phyloP scores from a whole-genome alignment of 2,888 invertebrate genomes.

The Lymantria dispar region DNA sequence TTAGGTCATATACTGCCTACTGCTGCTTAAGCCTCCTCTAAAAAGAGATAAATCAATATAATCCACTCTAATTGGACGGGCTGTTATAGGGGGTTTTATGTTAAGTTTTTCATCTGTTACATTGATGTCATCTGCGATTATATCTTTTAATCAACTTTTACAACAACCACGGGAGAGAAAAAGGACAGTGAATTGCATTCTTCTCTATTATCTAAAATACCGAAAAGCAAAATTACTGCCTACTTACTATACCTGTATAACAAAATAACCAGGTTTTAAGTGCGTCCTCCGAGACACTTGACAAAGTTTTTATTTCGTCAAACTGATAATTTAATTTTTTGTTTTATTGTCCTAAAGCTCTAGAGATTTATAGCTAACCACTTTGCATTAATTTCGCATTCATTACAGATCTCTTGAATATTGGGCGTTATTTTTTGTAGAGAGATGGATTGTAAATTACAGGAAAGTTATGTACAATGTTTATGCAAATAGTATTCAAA shows the following conservation, averaged over 20 bases:
- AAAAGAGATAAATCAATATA: too few relatives aligned
- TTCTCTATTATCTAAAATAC: too few relatives aligned
- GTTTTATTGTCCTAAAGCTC: conserved; percentile 73
- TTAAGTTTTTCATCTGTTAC: too few relatives aligned
- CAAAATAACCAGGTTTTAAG: conserved; percentile 42
- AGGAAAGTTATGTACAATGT: conserved; percentile 39
- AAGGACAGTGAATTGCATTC: too few relatives aligned
- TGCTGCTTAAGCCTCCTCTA: too few relatives aligned
- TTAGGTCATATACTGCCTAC: too few relatives aligned
- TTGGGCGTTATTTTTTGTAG: conserved; percentile 53
- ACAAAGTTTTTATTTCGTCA: conserved; percentile 77
- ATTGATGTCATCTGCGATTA: too few relatives aligned
- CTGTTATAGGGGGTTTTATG: too few relatives aligned
- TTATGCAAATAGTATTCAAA: conserved; percentile 30
- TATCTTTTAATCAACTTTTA: too few relatives aligned
- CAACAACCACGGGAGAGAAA: too few relatives aligned
- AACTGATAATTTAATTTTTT: conserved; percentile 78
- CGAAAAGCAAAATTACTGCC: too few relatives aligned
- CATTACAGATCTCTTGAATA: conserved; percentile 70
- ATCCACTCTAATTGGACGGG: too few relatives aligned
- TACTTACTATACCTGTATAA: neutral
- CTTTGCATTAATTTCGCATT: conserved; percentile 79
- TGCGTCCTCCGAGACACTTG: conserved; percentile 63
- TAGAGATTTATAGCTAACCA: conserved; percentile 72
- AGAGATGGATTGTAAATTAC: conserved; percentile 55